These are phyloP conservation scores for Pithys albifrons DNA, from an alignment of 2,113 vertebrate species.

Conservation along the genomic window DNA sequence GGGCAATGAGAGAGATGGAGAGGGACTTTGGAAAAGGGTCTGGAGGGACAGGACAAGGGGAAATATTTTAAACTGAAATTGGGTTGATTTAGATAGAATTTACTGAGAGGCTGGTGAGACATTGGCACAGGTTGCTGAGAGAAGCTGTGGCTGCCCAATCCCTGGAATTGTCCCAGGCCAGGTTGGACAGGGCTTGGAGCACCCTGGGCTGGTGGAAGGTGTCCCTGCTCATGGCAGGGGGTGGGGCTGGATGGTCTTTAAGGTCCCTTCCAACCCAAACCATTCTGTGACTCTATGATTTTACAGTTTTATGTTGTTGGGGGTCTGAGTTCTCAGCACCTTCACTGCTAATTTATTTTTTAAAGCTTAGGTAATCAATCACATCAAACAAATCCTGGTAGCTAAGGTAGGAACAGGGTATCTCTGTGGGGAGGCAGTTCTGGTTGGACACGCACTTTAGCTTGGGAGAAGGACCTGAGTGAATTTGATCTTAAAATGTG, in stretches of 20 bases:
- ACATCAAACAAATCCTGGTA: not conserved
- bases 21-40: not conserved
- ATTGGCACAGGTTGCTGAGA: not conserved
- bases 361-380: not conserved
- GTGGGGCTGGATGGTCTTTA: not conserved
- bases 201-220: not conserved
- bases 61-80: not conserved
- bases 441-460: fast-evolving
- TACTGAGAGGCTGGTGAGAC: not conserved
- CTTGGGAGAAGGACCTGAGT: not conserved
- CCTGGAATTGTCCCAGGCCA: not conserved
- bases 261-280: not conserved
- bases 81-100: not conserved
- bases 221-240: not conserved
- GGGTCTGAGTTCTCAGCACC: not conserved
- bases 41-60: not conserved
- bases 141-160: not conserved
- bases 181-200: not conserved
- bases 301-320: fast-evolving
- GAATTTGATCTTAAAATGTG: not conserved
- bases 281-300: not conserved
- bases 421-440: not conserved
- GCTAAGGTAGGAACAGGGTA: not conserved
- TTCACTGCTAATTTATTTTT: not conserved
- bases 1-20: not conserved